Conservation (phyloP, 2,888 invertebrate genomes). For the Netelia melanura region DNA sequence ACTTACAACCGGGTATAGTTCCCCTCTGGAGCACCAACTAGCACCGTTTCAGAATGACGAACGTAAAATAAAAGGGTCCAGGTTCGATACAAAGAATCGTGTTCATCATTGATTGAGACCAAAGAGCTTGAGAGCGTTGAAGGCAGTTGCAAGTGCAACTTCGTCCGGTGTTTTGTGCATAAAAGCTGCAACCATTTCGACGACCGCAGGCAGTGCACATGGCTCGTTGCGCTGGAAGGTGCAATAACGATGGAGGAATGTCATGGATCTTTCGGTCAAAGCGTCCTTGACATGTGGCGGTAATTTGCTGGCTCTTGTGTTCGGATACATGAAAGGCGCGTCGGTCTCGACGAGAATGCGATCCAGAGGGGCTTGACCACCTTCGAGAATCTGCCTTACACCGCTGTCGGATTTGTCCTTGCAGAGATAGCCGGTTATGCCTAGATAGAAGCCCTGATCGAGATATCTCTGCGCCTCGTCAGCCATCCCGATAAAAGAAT, state of each 20-base stretch:
- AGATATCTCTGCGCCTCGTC: constrained; percentile 94
- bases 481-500: constrained; percentile 96
- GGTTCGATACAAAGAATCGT: constrained; percentile 62
- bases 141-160: constrained; percentile 95
- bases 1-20: constrained; percentile 43
- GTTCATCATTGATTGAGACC: constrained; percentile 92
- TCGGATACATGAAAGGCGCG: constrained; percentile 98
- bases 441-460: constrained; percentile 94
- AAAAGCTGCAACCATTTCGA: constrained; percentile 97
- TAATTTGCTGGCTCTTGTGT: constrained; percentile 96
- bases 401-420: constrained; percentile 97
- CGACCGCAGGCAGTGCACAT: constrained; percentile 95
- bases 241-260: constrained; percentile 94
- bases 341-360: constrained; percentile 96
- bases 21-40: constrained; percentile 74
- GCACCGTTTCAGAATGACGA: constrained; percentile 71
- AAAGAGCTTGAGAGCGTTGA: constrained; percentile 96
- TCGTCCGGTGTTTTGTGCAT: constrained; percentile 94
- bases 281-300: constrained; percentile 95
- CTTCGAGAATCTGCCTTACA: constrained; percentile 92
- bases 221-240: constrained; percentile 99
- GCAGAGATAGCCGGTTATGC: constrained; percentile 93
- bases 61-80: not conserved
- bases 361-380: constrained; percentile 93
- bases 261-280: constrained; percentile 93